phyloP scores from a whole-genome alignment of 1,140 invertebrate species.

The Cyrtorhinus lividipennis region DNA sequence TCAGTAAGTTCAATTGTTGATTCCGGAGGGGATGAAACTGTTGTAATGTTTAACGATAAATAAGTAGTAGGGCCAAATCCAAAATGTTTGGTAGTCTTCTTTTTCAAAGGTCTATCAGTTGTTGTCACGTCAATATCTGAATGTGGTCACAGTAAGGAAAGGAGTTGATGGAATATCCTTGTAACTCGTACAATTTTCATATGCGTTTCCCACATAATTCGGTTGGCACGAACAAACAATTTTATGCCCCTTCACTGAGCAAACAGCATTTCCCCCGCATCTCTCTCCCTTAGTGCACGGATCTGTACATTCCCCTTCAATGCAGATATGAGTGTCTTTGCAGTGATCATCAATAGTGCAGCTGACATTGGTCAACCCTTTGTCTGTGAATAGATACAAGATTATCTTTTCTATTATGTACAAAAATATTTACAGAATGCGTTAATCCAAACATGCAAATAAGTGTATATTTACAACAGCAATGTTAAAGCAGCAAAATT shows the following conservation, averaged over 20 bases:
- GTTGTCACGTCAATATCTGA: not conserved
- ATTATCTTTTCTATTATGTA: slow-evolving; percentile 3
- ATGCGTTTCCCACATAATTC: slow-evolving; percentile 29
- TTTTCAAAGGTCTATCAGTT: not conserved
- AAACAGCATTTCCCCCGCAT: slow-evolving; percentile 43
- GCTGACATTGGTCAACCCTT: slow-evolving; percentile 20
- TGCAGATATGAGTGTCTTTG: slow-evolving; percentile 45
- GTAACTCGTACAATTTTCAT: slow-evolving; percentile 26
- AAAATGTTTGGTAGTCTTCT: slow-evolving; percentile 1
- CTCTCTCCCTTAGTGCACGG: slow-evolving; percentile 37
- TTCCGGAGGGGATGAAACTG: not conserved
- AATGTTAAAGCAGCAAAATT: too few species aligned
- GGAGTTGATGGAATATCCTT: not conserved
- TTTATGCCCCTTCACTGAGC: slow-evolving; percentile 39
- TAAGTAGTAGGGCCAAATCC: not conserved
- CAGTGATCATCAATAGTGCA: slow-evolving; percentile 49
- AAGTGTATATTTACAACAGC: too few species aligned
- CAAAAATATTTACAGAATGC: slow-evolving; percentile 8
- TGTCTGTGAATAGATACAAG: slow-evolving; percentile 22
- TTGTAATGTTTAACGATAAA: not conserved
- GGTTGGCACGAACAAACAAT: slow-evolving; percentile 35
- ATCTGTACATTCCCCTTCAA: slow-evolving; percentile 45
- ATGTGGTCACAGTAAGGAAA: not conserved
- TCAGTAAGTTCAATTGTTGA: not conserved
- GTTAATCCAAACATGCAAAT: too few species aligned